Conservation (phyloP, 1,140 invertebrate species). For the Lepidotrigona ventralis region DNA sequence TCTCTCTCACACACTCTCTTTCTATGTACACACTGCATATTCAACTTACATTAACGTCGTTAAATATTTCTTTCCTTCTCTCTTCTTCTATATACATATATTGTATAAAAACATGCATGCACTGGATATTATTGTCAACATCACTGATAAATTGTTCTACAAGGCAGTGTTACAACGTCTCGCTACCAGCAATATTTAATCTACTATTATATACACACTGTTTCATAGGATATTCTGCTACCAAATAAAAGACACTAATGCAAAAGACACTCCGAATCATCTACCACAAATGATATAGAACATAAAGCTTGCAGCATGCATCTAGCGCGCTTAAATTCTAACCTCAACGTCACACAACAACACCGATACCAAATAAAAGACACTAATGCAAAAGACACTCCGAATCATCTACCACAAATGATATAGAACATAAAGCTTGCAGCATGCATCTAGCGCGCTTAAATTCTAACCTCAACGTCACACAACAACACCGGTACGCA, state of each 20-base stretch:
- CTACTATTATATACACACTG: background rate
- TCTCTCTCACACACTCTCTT: too few relatives aligned
- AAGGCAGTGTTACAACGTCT: too few relatives aligned
- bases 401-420: background rate
- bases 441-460: background rate
- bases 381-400: background rate
- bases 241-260: background rate
- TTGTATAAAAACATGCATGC: too few relatives aligned
- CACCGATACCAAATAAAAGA: background rate
- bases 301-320: background rate
- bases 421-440: background rate
- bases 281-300: background rate
- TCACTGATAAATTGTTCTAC: background rate
- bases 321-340: background rate
- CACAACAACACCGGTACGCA: background rate
- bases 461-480: background rate
- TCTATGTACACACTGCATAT: too few relatives aligned
- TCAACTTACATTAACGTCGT: too few relatives aligned
- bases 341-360: background rate
- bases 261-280: background rate
- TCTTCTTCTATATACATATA: too few relatives aligned
- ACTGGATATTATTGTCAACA: background rate
- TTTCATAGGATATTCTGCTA: background rate
- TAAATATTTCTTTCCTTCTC: too few relatives aligned
- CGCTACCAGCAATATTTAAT: too few relatives aligned